These are phyloP conservation scores for Ptyas mucosa DNA, from an alignment of 2,113 vertebrate genomes.

Conservation along the genomic window DNA sequence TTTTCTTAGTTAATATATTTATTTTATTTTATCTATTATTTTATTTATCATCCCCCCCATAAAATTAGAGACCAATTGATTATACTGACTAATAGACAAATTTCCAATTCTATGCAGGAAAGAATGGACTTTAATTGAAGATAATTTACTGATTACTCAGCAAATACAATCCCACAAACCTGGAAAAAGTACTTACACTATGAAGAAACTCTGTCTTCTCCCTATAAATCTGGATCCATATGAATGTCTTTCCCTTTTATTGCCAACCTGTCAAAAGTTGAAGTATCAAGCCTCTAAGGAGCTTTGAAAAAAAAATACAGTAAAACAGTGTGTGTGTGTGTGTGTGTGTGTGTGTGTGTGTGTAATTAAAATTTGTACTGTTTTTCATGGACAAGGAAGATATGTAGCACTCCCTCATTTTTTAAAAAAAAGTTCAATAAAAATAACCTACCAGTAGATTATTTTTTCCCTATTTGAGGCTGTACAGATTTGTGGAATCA, in stretches of 20 bases:
- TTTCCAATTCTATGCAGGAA: slow-evolving; percentile 35
- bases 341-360: slow-evolving; percentile 4
- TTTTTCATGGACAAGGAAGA: not conserved
- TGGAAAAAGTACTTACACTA: slow-evolving; percentile 48
- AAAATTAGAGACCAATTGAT: slow-evolving; percentile 29
- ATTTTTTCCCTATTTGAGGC: not conserved
- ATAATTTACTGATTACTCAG: slow-evolving; percentile 38
- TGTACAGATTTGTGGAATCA: not conserved
- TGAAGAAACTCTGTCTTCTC: slow-evolving; percentile 43
- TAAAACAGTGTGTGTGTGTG: not conserved
- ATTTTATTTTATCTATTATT: not conserved
- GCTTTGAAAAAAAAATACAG: slow-evolving; percentile 51
- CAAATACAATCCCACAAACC: not conserved
- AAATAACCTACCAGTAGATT: not conserved
- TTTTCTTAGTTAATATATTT: not conserved
- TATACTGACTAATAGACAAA: slow-evolving; percentile 52
- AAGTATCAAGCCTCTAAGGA: slow-evolving; percentile 45
- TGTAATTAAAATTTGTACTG: not conserved
- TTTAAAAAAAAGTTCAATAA: not conserved
- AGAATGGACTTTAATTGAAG: slow-evolving; percentile 46
- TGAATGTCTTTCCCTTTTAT: slow-evolving; percentile 53
- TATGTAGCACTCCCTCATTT: not conserved
- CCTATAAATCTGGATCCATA: slow-evolving; percentile 51
- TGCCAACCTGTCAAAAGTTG: slow-evolving; percentile 47
- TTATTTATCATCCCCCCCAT: not conserved